A percentile compares a stretch with the other conserved stretches of the same genome.
Conservation (phyloP, 1,140 invertebrate species). For the Spodoptera frugiperda region DNA sequence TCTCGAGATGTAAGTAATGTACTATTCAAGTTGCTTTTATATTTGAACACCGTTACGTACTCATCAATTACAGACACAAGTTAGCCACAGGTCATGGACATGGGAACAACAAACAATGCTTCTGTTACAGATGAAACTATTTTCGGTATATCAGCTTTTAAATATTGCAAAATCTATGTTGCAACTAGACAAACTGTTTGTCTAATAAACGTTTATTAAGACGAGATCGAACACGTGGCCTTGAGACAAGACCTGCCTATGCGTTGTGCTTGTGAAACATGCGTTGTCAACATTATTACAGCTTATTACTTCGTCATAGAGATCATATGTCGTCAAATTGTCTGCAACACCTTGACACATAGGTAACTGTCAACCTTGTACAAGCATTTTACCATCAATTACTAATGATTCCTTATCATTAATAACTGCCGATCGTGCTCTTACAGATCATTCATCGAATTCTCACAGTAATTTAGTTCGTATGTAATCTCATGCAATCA, state of each 20-base stretch:
- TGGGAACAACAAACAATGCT: slow-evolving; percentile 55
- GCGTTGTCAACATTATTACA: slow-evolving; percentile 65
- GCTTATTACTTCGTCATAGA: slow-evolving; percentile 56
- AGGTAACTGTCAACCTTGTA: slow-evolving; percentile 59
- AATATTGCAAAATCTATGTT: slow-evolving; percentile 50
- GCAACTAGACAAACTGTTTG: slow-evolving; percentile 49
- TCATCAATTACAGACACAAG: slow-evolving; percentile 20
- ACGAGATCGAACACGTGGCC: slow-evolving; percentile 65
- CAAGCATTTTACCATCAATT: slow-evolving; percentile 30
- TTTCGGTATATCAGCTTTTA: slow-evolving; percentile 39
- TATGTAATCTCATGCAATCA: slow-evolving; percentile 3
- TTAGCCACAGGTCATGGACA: slow-evolving; percentile 51
- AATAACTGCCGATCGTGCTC: slow-evolving; percentile 25
- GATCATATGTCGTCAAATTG: slow-evolving; percentile 60
- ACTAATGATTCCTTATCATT: slow-evolving; percentile 35
- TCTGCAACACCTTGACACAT: slow-evolving; percentile 64
- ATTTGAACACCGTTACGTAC: slow-evolving; percentile 27
- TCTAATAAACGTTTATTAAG: slow-evolving; percentile 43
- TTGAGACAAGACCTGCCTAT: slow-evolving; percentile 59
- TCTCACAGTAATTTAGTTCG: slow-evolving; percentile 26
- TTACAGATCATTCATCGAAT: slow-evolving; percentile 16
- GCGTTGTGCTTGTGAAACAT: slow-evolving; percentile 65
- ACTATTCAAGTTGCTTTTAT: slow-evolving; percentile 23
- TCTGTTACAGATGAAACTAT: slow-evolving; percentile 33
- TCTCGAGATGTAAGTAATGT: slow-evolving; percentile 30